Conservation (phyloP, 2,113 vertebrate species). For the Canis aureus region DNA sequence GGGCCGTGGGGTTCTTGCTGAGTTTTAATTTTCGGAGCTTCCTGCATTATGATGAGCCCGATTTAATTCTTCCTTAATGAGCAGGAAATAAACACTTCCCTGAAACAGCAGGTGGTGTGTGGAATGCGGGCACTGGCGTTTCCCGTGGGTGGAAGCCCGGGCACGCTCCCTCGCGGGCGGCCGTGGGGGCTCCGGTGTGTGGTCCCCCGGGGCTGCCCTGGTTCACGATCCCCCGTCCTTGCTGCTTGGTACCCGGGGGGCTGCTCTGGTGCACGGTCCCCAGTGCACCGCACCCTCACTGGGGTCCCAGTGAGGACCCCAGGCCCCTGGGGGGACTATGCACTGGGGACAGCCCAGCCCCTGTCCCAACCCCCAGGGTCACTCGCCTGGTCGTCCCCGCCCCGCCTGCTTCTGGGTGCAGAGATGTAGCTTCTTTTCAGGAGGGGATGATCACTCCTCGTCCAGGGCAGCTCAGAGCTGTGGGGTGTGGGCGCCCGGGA, state of each 20-base stretch:
- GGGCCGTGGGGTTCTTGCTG: not conserved
- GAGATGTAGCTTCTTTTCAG: not conserved
- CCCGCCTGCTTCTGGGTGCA: not conserved
- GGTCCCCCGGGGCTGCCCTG: not conserved
- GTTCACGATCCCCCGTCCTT: too few relatives aligned
- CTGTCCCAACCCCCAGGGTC: not conserved
- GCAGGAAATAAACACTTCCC: not conserved
- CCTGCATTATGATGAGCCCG: not conserved
- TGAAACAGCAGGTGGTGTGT: not conserved
- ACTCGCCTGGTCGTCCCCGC: not conserved
- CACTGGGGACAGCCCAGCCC: too few relatives aligned
- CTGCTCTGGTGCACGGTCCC: too few relatives aligned
- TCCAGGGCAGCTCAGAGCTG: not conserved
- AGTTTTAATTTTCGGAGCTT: not conserved
- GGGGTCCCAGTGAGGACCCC: too few relatives aligned
- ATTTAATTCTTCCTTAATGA: not conserved
- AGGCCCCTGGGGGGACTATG: too few relatives aligned
- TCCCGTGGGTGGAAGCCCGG: too few relatives aligned
- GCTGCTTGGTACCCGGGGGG: too few relatives aligned
- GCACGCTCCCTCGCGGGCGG: fast-evolving
- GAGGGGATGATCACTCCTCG: not conserved
- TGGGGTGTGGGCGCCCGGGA: too few relatives aligned
- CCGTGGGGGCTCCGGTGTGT: not conserved
- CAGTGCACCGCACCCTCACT: too few relatives aligned
- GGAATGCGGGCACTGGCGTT: not conserved